Evolutionary conservation across 2,797 vertebrate genomes (phyloP), one percentile per base, ranked within the genome.

Genomic region (Cossypha dichroa): DNA sequence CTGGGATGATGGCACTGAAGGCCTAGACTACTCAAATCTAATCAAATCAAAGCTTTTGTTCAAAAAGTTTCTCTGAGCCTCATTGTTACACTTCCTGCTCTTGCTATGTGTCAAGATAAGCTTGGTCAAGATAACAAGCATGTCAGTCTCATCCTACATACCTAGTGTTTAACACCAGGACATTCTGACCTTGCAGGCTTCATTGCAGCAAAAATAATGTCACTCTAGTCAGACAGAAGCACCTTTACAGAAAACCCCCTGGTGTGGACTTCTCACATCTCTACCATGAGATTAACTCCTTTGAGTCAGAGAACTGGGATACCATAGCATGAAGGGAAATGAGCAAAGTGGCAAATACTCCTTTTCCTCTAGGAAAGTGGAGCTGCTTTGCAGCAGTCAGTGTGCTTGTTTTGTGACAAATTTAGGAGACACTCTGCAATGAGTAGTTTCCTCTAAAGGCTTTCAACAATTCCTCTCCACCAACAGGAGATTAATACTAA

Each of bases 281-380:
- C 52, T 68, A 15, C 49, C 18, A 13, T 4, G 7, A 33, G 15
- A 56, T 4, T 6, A 64, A 40, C 10, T 7, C 21, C 20, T 67
- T 73, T 34, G 23, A 46, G 28, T 45, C 43, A 40, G 25, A 63
- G 31, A 34, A 36, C 23, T 21, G 0, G 5, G 26, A 11, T 40
- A 28, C 33, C 15, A 18, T 2, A 41, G 29, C 26, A 68, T 0
- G 0, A 41, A 56, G 19, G 2, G 25, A 40, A 78, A 70, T 8
- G 13, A 67, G 9, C 13, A 64, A 81, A 93, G 19, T 0, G 2
- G 26, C 6, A 87, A 79, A 38, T 38, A 26, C 4, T 60, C 34
- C 8, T 66, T 78, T 89, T 81, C 10, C 11, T 13, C 19, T 56
- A 10, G 9, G 28, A 26, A 59, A 81, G 13, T 3, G 1, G 11